Conservation (phyloP, 92 coral and sea anemone species). For the Ricordea florida region DNA sequence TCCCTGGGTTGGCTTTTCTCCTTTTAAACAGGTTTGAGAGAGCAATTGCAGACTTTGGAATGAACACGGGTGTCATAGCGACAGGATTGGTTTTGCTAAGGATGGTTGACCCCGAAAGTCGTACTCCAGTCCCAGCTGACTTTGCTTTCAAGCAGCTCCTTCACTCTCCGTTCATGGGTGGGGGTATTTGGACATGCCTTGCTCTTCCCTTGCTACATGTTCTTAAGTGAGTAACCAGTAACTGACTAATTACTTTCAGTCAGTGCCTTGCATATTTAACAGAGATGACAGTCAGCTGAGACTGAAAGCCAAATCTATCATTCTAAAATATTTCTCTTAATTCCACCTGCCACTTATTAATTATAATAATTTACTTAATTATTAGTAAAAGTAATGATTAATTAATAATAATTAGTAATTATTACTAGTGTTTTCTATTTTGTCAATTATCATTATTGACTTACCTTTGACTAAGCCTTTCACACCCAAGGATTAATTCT, state of each 20-base stretch:
- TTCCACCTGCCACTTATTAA: not conserved
- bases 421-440: too few species aligned
- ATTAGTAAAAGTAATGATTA: too few species aligned
- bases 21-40: slow-evolving; percentile 87
- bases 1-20: too few species aligned
- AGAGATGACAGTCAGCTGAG: not conserved
- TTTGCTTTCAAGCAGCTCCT: slow-evolving; percentile 87
- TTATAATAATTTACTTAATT: too few species aligned
- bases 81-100: slow-evolving; percentile 76
- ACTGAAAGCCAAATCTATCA: not conserved
- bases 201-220: slow-evolving; percentile 70
- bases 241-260: not conserved
- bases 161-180: slow-evolving; percentile 88
- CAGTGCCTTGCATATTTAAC: too few species aligned
- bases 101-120: slow-evolving; percentile 81
- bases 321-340: not conserved
- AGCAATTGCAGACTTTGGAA: slow-evolving; percentile 88
- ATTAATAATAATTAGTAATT: too few species aligned
- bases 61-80: slow-evolving; percentile 87
- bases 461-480: too few species aligned
- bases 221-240: slow-evolving; percentile 50
- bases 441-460: too few species aligned
- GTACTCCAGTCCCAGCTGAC: slow-evolving; percentile 83
- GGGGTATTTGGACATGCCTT: slow-evolving; percentile 85
- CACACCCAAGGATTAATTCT: too few species aligned